A percentile compares a stretch with the other conserved stretches of the same genome.
Evolutionary conservation across 2,113 vertebrate species (phyloP).

Genomic region (Nicator chloris): DNA sequence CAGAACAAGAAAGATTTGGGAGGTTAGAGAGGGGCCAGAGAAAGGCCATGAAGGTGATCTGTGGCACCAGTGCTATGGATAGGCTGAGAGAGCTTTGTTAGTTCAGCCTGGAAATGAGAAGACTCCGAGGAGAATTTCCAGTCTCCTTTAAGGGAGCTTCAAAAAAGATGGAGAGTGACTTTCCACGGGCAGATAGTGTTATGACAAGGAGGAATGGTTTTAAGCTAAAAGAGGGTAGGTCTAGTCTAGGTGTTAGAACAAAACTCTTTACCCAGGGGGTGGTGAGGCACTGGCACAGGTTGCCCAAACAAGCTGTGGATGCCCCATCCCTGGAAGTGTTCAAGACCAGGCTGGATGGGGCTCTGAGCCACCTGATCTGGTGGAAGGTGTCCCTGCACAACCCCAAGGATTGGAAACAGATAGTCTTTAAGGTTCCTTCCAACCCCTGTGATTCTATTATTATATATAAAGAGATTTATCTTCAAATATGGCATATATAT

Average conservation of each 20-base stretch:
- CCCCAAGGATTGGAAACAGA: not conserved
- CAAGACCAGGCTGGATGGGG: not conserved
- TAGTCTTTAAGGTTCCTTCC: not conserved
- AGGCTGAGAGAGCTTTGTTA: not conserved
- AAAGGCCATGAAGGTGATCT: not conserved
- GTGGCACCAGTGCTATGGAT: not conserved
- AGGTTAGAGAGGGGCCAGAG: not conserved
- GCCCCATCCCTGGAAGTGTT: not conserved
- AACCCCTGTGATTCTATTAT: not conserved
- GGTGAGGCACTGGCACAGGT: not conserved
- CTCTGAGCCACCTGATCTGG: not conserved
- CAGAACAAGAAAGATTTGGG: not conserved
- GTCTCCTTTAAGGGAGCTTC: not conserved
- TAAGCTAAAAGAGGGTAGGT: not conserved
- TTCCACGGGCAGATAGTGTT: accelerated
- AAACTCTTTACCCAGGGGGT: not conserved
- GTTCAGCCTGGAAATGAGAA: not conserved
- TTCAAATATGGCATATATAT: not conserved
- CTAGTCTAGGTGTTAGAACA: not conserved
- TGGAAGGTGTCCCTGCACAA: not conserved
- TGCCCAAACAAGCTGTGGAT: not conserved
- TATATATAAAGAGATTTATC: not conserved
- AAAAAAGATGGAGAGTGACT: not conserved
- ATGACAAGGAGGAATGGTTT: not conserved
- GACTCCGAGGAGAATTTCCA: not conserved